These are phyloP conservation scores for Tachysurus vachellii DNA, from an alignment of 2,113 vertebrate genomes.

Conservation along the genomic window DNA sequence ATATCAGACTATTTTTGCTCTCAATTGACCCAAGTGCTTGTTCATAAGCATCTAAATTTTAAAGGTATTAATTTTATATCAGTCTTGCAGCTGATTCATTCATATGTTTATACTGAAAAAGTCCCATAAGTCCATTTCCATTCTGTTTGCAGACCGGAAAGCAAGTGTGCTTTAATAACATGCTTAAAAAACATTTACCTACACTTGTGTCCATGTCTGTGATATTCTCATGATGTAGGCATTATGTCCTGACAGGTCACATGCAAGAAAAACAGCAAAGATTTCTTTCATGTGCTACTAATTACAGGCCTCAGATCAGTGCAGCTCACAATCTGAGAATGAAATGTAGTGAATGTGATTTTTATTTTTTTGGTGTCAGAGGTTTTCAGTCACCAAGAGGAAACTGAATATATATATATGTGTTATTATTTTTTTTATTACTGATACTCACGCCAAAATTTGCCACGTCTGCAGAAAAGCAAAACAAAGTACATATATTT, in stretches of 20 bases:
- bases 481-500: background rate
- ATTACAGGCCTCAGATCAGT: conserved; percentile 43
- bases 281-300: conserved; percentile 30
- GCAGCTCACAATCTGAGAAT: background rate
- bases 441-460: background rate
- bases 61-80: too few relatives aligned
- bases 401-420: background rate
- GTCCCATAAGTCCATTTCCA: too few relatives aligned
- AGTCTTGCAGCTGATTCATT: too few relatives aligned
- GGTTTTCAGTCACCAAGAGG: conserved; percentile 19
- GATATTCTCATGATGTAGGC: too few relatives aligned
- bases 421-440: background rate
- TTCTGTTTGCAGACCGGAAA: too few relatives aligned
- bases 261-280: background rate
- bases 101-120: too few relatives aligned
- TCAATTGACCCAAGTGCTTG: too few relatives aligned
- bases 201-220: too few relatives aligned
- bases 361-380: conserved; percentile 14
- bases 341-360: conserved; percentile 11
- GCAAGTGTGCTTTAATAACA: too few relatives aligned
- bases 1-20: too few relatives aligned
- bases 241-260: background rate
- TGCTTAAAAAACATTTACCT: too few relatives aligned
- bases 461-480: background rate
- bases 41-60: too few relatives aligned